Evolutionary conservation across 2,888 invertebrate genomes (phyloP), one percentile per base, ranked within the genome.

Genomic region (Pantelozetes paolii): DNA sequence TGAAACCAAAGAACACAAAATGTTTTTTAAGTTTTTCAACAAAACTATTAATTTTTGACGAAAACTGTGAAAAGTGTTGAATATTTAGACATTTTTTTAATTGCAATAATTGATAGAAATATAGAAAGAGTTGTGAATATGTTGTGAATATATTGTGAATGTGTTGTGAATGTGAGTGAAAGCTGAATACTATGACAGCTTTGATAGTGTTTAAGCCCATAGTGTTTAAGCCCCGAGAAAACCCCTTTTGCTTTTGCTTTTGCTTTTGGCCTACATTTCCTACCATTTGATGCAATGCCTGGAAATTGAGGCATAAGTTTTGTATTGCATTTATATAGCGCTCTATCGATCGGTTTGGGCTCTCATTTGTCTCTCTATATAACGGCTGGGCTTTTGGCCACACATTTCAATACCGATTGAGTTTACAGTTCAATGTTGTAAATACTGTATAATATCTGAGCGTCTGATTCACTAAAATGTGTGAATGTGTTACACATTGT

Each of bases 281-380:
- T n/a, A n/a, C n/a, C n/a, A n/a, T n/a, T n/a, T n/a, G 2, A 54
- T 23, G 54, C 54, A 26, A 54, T 54, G 54, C 54, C 54, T 26
- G 54, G 54, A 26, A 54, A 54, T 54, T 23, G 26, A 54, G 54
- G 26, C 54, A 54, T 20, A 48, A 54, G 54, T 54, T 54, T 54
- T 20, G 26, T 54, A 54, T 45, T 15, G 45, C 45, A n/a, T n/a
- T n/a, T n/a, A n/a, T n/a, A n/a, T 45, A 23, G 54, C 28, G 54
- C 54, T 54, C 23, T 54, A 54, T 54, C 54, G 54, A 54, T 54
- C 54, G 54, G 54, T 54, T 54, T 23, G 54, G 54, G 54, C 54
- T 54, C 54, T 23, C 36, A 36, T 36, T n/a, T 15, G n/a, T 50
- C 6, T 18, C 28, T 15, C 54, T 54, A 54, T 54, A 54, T 54